phyloP scores from a whole-genome alignment of 2,113 vertebrate species.

The Centrocercus urophasianus region DNA sequence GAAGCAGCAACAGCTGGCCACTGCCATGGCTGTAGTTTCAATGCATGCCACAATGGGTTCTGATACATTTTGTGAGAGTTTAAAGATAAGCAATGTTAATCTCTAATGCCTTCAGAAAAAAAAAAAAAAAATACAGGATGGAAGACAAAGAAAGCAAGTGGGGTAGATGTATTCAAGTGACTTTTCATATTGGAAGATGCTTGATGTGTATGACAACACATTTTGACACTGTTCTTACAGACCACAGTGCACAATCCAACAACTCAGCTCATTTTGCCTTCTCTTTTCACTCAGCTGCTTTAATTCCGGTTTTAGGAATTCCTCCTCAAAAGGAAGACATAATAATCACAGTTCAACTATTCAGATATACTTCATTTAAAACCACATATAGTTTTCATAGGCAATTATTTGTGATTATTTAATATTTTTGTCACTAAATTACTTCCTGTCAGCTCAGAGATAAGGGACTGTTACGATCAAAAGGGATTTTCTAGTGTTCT shows the following conservation, averaged over 20 bases:
- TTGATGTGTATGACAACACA: neutral
- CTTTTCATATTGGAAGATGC: neutral
- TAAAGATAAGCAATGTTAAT: neutral
- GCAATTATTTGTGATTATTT: neutral
- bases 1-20: neutral
- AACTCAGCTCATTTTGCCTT: neutral
- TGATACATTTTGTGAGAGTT: neutral
- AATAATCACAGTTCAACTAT: neutral
- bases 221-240: neutral
- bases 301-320: neutral
- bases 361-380: neutral
- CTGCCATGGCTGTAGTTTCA: neutral
- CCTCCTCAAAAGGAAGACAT: neutral
- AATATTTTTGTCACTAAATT: neutral
- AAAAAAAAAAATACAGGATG: neutral
- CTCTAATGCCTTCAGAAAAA: neutral
- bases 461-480: neutral
- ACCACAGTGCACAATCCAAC: neutral
- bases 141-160: neutral
- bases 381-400: neutral
- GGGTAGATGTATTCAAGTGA: neutral
- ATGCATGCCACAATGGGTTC: neutral
- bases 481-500: neutral
- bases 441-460: neutral
- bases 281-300: neutral